Base-by-base conservation (phyloP, 2,888 invertebrate genomes). In the Rhopalosiphum nymphaeae region DNA sequence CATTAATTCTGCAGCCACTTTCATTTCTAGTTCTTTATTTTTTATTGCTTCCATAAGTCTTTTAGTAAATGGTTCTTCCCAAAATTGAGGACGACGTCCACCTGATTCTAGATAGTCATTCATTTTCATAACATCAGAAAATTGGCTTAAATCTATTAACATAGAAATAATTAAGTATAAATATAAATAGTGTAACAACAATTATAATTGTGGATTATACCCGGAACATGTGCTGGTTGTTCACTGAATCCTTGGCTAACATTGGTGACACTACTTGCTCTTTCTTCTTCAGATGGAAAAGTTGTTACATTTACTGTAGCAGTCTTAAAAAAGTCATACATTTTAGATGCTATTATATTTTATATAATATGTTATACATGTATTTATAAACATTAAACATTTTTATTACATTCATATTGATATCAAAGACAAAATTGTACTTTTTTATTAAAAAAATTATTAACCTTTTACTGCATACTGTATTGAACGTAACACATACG, bases 21-120 rank as follows among this genome's bases (percentile, higher is more conserved):
- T 98, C 98, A 98, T 98, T 96, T 98, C 98, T 95, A 98, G 96
- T 96, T 98, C 98, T 96, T 98, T 98, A 95, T 98, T 97, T 95
- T 98, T 97, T 56, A 98, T 98, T 42, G 98, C 98, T 96, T 98
- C 98, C 97, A 98, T 98, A 86, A 98, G 97, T 95, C 98, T 96
- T 96, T 98, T 97, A 57, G 98, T 98, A 95, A 98, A 98, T 89
- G 98, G 97, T 96, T 98, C 98, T 95, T 98, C 98, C 98, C 98
- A 98, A 96, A 98, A 98, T 96, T 98, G 98, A 94, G 98, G 98
- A 92, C 98, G 96, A 61, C 98, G 96, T 4, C 98, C 98, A 95
- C 98, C 98, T 94, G 95, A 95, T 95, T 98, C 97, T 95, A 98
- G 96, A 95, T 98, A 98, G 95, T 98, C 98, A 96, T 98, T 98